A percentile compares a stretch with the other conserved stretches of the same genome.
Conservation (phyloP, 2,113 vertebrate species). For the Pungitius pungitius region DNA sequence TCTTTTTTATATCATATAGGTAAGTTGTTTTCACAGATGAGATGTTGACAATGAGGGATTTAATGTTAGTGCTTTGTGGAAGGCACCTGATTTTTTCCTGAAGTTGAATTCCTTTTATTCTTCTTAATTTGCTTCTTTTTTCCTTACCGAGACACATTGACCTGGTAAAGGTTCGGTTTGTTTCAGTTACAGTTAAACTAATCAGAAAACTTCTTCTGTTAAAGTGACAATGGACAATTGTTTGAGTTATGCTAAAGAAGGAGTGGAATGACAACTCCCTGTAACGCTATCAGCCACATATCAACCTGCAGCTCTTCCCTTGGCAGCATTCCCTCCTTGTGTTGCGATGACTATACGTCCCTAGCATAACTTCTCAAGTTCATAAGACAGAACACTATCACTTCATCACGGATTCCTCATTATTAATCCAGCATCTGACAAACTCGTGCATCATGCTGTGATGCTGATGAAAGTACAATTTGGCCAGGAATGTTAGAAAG, state of each 20-base stretch:
- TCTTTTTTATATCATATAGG: not conserved
- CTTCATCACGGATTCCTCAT: not conserved
- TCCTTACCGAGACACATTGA: not conserved
- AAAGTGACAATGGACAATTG: not conserved
- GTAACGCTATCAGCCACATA: not conserved
- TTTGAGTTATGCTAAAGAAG: not conserved
- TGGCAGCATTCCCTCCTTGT: not conserved
- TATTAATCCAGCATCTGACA: conserved; percentile 7
- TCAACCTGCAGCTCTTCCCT: not conserved
- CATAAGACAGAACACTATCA: not conserved
- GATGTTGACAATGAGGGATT: not conserved
- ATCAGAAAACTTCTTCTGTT: not conserved
- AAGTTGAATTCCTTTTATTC: not conserved
- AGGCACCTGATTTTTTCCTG: not conserved
- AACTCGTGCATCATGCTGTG: not conserved
- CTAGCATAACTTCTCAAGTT: not conserved
- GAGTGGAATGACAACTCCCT: not conserved
- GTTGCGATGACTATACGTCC: conserved; percentile 2
- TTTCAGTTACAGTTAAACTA: not conserved
- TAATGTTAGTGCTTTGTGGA: not conserved
- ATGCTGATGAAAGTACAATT: not conserved
- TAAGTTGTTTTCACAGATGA: not conserved
- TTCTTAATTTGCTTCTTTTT: not conserved
- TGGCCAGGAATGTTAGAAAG: not conserved
- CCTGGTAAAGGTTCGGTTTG: not conserved